A percentile compares a stretch with the other conserved stretches of the same genome.
Conservation (phyloP, 2,797 vertebrate species). For the Chiroxiphia lanceolata region DNA sequence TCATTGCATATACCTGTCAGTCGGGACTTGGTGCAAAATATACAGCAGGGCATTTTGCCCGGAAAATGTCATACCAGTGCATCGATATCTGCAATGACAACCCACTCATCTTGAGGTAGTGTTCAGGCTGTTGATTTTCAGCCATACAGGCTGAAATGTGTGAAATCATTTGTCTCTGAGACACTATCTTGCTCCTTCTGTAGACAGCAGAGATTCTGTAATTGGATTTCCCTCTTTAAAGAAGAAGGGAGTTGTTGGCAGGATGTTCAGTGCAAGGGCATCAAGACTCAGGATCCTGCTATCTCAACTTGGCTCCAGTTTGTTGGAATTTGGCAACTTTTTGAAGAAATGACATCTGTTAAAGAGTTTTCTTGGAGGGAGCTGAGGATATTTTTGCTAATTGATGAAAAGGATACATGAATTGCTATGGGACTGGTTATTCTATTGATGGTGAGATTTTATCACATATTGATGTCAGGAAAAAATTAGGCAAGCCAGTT, state of each 20-base stretch:
- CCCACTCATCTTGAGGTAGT: neutral
- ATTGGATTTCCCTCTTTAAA: neutral
- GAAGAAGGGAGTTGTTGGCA: neutral
- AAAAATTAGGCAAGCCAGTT: neutral
- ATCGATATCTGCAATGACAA: fast-evolving
- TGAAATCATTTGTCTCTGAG: neutral
- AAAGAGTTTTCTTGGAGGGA: neutral
- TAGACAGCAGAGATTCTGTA: neutral
- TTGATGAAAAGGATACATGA: neutral
- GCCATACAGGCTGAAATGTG: neutral
- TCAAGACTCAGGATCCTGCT: neutral
- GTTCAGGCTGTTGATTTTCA: neutral
- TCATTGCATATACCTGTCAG: neutral
- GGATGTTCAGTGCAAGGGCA: neutral
- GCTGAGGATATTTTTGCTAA: neutral
- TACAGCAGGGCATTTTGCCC: neutral
- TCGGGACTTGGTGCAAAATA: neutral
- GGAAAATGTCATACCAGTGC: neutral
- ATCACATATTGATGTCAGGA: neutral
- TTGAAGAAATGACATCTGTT: neutral
- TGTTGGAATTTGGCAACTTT: neutral
- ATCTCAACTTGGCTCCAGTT: neutral
- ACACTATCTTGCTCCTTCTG: neutral
- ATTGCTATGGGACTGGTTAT: neutral
- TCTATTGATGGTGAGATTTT: neutral